Evolutionary conservation across 2,797 vertebrate species (phyloP).

Genomic region (Notamacropus eugenii): DNA sequence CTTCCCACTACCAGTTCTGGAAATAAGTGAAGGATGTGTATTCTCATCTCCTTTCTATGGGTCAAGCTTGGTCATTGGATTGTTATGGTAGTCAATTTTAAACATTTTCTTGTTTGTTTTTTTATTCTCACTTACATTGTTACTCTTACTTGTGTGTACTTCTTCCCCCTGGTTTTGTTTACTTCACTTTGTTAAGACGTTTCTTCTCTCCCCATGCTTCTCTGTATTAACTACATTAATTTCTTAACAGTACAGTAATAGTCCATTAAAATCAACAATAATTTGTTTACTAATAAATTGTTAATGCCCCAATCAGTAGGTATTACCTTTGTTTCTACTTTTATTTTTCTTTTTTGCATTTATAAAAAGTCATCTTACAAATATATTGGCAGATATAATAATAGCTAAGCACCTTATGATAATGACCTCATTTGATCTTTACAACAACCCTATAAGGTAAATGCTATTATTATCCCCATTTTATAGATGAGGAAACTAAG

Average conservation of each 20-base stretch:
- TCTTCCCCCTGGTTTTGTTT: not conserved
- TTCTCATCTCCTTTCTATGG: not conserved
- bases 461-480: not conserved
- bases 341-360: not conserved
- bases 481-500: not conserved
- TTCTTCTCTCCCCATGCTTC: not conserved
- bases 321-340: not conserved
- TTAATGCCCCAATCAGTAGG: not conserved
- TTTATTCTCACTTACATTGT: not conserved
- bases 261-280: not conserved
- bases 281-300: not conserved
- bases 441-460: not conserved
- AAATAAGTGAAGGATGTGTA: too few species aligned
- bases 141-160: not conserved
- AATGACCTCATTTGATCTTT: not conserved
- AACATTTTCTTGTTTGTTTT: not conserved
- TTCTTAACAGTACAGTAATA: not conserved
- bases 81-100: not conserved
- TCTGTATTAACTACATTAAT: not conserved
- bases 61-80: not conserved
- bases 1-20: not conserved
- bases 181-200: not conserved
- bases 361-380: not conserved
- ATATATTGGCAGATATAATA: not conserved
- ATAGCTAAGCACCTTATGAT: not conserved